phyloP scores from a whole-genome alignment of 2,113 vertebrate genomes.

The Coryphaenoides rupestris region DNA sequence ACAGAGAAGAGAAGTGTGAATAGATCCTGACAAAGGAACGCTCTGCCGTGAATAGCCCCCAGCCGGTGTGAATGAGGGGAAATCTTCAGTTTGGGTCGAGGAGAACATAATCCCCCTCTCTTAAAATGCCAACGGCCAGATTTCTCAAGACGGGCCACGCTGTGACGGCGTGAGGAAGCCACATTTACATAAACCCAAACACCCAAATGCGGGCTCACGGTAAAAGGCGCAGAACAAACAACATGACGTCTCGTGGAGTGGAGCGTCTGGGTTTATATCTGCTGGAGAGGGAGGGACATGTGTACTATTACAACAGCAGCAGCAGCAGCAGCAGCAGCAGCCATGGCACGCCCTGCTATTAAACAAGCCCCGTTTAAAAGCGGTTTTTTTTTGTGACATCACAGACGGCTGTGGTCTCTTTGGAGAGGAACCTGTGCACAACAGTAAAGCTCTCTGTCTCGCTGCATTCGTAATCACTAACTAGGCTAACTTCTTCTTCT shows the following conservation, averaged over 20 bases:
- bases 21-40: conserved; percentile 13
- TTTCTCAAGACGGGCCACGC: conserved; percentile 4
- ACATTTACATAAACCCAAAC: conserved; percentile 2
- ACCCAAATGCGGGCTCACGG: not conserved
- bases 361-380: no score
- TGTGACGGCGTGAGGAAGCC: not conserved
- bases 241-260: no score
- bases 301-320: no score
- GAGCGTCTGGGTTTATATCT: no score
- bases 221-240: no score
- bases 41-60: conserved; percentile 1
- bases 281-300: no score
- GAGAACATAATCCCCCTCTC: conserved; percentile 6
- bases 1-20: conserved; percentile 15
- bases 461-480: not conserved
- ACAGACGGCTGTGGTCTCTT: not conserved
- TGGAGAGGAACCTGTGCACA: not conserved
- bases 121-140: not conserved
- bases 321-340: no score
- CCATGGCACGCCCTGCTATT: no score
- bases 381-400: no score
- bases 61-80: conserved; percentile 14
- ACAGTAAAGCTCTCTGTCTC: not conserved
- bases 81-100: conserved; percentile 13
- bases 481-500: not conserved